Base-by-base conservation (phyloP, 1,140 invertebrate species). In the Cataglyphis hispanica region DNA sequence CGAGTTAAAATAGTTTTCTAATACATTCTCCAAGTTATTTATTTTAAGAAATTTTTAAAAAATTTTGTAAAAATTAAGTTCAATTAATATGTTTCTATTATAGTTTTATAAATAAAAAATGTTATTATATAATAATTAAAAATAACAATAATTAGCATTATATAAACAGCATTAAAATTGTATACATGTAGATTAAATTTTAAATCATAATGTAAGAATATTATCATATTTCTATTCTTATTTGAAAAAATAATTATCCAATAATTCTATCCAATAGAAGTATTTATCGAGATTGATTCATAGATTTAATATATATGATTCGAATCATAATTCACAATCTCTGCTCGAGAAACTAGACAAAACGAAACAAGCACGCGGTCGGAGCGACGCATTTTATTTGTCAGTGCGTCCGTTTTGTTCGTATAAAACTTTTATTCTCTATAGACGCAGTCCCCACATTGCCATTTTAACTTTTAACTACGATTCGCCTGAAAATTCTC, bases 401-500 rank as follows among this genome's bases (percentile, higher is more conserved):
- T 81, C 78, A 70, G 43, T 58, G 19, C 22, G 34, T 69, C n/a
- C 53, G 53, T 74, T 19, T n/a, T 10, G n/a, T 34, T 46, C 64
- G 11, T 43, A 37, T 25, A 37, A 72, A 83, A 66, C 25, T 60
- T 83, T 43, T 60, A n/a, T 43, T n/a, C 37, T 25, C 78, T 27
- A 72, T 16, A 72, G 16, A 70, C 19, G 37, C 37, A 43, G 46
- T 50, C 3, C 37, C 4, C 46, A 22, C n/a, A 19, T 56, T 40
- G 34, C 16, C 13, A 22, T 40, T 22, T 31, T 16, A 53, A 40
- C 22, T 56, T 22, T 31, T 16, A 53, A 40, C 22, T 56, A 22
- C 37, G 37, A 70, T 31, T 37, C 77, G 3, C 3, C 19, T 19
- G n/a, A 72, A 81, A 83, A 72, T 83, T 5, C n/a, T 19, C 5